Percentiles rank a stretch among this genome's conserved stretches.
These are phyloP conservation scores for Blastobasis lacticolella DNA, from an alignment of 2,888 invertebrate genomes.

Conservation along the genomic window DNA sequence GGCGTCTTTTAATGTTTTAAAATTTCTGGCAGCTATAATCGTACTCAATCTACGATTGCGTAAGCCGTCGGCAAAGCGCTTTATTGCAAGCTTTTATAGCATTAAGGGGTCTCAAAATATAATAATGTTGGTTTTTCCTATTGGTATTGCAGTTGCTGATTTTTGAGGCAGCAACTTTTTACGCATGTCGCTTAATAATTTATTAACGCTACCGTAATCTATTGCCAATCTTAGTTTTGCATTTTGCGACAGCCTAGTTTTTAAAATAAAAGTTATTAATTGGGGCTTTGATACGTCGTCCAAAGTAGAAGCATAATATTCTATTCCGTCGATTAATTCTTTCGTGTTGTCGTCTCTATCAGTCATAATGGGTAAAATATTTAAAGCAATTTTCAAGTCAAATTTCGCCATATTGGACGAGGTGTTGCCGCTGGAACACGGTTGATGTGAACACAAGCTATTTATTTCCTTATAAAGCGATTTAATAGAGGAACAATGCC, in stretches of 20 bases:
- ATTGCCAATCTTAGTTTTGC: conserved; percentile 3
- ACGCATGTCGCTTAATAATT: conserved; percentile 3
- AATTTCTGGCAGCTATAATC: background rate
- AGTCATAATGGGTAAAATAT: conserved; percentile 6
- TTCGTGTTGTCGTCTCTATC: conserved; percentile 2
- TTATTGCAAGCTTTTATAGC: background rate
- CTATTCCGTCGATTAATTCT: conserved; percentile 8
- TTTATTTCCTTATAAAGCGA: background rate
- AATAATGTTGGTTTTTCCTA: background rate
- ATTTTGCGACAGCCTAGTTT: conserved; percentile 5
- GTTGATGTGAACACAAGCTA: background rate
- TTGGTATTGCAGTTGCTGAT: conserved; percentile 5
- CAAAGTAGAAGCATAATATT: conserved; percentile 2
- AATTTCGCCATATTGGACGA: background rate
- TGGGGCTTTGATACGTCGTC: background rate
- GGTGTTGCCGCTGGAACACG: background rate
- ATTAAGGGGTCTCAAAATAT: background rate
- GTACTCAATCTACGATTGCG: background rate
- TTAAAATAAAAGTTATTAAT: conserved; percentile 9
- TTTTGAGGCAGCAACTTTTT: conserved; percentile 5
- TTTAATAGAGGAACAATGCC: background rate
- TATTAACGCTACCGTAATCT: background rate
- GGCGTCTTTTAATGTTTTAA: background rate
- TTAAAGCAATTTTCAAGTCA: conserved; percentile 4
- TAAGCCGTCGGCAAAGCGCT: background rate